These are phyloP conservation scores for Capitulum mitella DNA, from an alignment of 2,888 invertebrate species.

Conservation along the genomic window DNA sequence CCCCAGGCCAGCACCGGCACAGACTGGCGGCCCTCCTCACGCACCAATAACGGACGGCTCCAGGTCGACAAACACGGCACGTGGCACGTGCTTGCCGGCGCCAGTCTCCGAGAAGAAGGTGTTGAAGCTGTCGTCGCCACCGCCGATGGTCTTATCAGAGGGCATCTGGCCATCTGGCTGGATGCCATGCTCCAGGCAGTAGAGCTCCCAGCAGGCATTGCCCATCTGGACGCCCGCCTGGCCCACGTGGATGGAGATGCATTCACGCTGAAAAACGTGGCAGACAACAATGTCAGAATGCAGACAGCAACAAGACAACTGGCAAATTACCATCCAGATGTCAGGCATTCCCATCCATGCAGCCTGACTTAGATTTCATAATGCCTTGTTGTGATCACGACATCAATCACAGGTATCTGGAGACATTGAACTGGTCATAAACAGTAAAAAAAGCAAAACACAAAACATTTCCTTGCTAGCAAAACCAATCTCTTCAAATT, in stretches of 20 bases:
- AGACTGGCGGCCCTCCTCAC: conserved; percentile 37
- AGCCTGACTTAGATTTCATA: not conserved
- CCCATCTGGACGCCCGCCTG: conserved; percentile 50
- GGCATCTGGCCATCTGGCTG: conserved; percentile 46
- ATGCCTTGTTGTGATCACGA: not conserved
- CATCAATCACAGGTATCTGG: not conserved
- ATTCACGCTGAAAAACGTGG: conserved; percentile 44
- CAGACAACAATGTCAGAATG: not conserved
- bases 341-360: too few relatives aligned
- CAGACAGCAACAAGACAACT: not conserved
- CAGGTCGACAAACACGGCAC: conserved; percentile 77
- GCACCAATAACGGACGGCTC: conserved; percentile 82
- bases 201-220: conserved; percentile 52
- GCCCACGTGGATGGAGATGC: conserved; percentile 48
- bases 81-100: conserved; percentile 78
- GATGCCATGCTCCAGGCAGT: conserved; percentile 51
- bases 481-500: too few relatives aligned
- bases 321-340: too few relatives aligned
- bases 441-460: too few relatives aligned
- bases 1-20: too few relatives aligned
- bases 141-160: conserved; percentile 39
- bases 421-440: not conserved
- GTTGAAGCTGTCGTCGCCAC: conserved; percentile 49
- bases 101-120: conserved; percentile 61
- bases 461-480: too few relatives aligned